phyloP scores from a whole-genome alignment of 2,888 invertebrate species.

The Caradrina kadenii region DNA sequence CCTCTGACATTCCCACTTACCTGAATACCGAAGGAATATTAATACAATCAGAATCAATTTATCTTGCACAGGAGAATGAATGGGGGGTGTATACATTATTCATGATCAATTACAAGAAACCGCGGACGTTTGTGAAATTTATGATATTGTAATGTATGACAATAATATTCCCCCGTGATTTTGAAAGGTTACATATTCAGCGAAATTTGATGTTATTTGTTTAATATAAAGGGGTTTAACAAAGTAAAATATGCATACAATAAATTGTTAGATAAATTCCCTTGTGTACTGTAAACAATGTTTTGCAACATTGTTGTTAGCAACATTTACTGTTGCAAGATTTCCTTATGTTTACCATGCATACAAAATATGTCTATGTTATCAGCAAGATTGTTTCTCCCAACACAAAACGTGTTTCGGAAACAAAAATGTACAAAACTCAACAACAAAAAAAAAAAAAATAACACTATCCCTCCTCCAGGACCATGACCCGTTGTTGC shows the following conservation, averaged over 20 bases:
- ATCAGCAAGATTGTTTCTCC: too few species aligned
- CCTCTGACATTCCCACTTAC: slow-evolving; percentile 47
- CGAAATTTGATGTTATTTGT: slow-evolving; percentile 22
- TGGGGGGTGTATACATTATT: slow-evolving; percentile 69
- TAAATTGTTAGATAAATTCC: too few species aligned
- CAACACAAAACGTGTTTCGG: too few species aligned
- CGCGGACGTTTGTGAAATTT: slow-evolving; percentile 67
- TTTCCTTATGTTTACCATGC: too few species aligned
- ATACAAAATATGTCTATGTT: too few species aligned
- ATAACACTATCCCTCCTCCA: too few species aligned
- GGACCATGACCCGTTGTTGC: too few species aligned
- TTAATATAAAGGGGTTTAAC: not conserved
- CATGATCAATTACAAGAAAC: slow-evolving; percentile 73
- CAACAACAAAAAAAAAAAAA: too few species aligned
- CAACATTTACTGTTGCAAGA: too few species aligned
- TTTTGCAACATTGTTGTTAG: too few species aligned
- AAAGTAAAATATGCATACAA: not conserved
- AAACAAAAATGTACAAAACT: too few species aligned
- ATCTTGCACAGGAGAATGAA: slow-evolving; percentile 66
- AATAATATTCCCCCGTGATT: slow-evolving; percentile 44
- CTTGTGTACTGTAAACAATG: too few species aligned
- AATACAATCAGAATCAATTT: slow-evolving; percentile 72
- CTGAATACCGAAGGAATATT: slow-evolving; percentile 63
- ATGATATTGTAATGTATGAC: slow-evolving; percentile 62
- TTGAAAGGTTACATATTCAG: slow-evolving; percentile 16